Evolutionary conservation across 2,113 vertebrate genomes (phyloP).

Genomic region (Edolisoma coerulescens): DNA sequence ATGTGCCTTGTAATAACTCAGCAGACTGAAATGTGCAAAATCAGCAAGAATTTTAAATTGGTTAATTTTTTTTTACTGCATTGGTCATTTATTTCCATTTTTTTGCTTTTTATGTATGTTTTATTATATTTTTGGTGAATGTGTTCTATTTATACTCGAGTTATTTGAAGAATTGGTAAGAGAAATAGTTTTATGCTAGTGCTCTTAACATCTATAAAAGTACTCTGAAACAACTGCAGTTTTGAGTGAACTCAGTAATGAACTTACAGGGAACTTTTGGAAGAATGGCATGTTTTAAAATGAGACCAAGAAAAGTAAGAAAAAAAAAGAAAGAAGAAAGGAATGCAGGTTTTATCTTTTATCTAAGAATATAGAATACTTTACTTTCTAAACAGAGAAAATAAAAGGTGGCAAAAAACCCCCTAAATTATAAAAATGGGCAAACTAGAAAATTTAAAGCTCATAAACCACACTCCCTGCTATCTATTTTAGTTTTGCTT

Average conservation of each 20-base stretch:
- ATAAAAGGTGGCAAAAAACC: accelerated
- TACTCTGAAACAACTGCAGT: not conserved
- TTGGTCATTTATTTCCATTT: not conserved
- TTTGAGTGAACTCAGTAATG: not conserved
- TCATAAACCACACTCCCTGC: not conserved
- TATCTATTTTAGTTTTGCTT: not conserved
- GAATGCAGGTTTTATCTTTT: not conserved
- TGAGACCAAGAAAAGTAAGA: not conserved
- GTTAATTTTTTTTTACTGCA: not conserved
- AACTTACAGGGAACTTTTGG: not conserved
- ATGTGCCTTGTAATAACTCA: not conserved
- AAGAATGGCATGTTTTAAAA: not conserved
- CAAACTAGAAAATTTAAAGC: not conserved
- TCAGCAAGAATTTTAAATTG: not conserved
- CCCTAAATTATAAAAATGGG: not conserved
- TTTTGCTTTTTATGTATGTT: not conserved
- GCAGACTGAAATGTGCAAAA: not conserved
- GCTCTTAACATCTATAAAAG: not conserved
- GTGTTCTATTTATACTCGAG: not conserved
- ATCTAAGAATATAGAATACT: not conserved
- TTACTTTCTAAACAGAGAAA: not conserved
- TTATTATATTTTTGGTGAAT: not conserved
- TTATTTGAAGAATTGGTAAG: not conserved
- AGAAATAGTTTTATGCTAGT: not conserved
- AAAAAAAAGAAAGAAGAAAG: not conserved